Conservation (phyloP, 2,888 invertebrate genomes). For the Dyspetes luteomarginatus region DNA sequence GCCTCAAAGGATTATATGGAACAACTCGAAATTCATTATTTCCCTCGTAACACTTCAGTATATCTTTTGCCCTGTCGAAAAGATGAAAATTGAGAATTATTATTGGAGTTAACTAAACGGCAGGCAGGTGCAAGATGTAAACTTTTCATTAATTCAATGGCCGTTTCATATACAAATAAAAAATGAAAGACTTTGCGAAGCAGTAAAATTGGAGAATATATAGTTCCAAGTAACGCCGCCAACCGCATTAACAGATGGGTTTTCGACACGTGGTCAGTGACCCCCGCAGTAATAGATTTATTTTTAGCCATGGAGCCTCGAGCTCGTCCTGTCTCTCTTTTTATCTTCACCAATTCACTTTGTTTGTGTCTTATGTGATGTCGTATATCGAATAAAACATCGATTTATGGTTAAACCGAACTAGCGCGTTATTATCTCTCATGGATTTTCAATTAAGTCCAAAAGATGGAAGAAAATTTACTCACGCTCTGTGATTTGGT, state of each 20-base stretch:
- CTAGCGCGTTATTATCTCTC: no score
- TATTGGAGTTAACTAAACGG: slow-evolving; percentile 43
- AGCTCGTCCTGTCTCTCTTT: slow-evolving; percentile 24
- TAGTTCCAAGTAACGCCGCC: neutral
- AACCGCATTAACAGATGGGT: slow-evolving; percentile 18
- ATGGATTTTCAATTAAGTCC: neutral
- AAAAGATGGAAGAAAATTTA: slow-evolving; percentile 42
- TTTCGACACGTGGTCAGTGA: slow-evolving; percentile 53
- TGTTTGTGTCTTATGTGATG: neutral
- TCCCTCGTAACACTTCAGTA: slow-evolving; percentile 77
- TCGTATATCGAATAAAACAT: no score
- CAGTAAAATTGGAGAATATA: slow-evolving; percentile 7
- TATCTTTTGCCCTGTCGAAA: slow-evolving; percentile 74
- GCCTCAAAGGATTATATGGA: slow-evolving; percentile 81
- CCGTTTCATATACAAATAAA: neutral
- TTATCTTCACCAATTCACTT: neutral
- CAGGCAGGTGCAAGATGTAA: slow-evolving; percentile 47
- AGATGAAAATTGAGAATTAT: slow-evolving; percentile 45
- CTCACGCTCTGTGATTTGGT: slow-evolving; percentile 86
- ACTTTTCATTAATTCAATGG: neutral
- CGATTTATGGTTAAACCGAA: no score
- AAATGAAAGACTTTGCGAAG: neutral
- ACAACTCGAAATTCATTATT: slow-evolving; percentile 79
- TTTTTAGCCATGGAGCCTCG: slow-evolving; percentile 50
- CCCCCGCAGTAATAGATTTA: slow-evolving; percentile 52